Evolutionary conservation across 2,797 vertebrate genomes (phyloP).

Genomic region (Sciaenops ocellatus): DNA sequence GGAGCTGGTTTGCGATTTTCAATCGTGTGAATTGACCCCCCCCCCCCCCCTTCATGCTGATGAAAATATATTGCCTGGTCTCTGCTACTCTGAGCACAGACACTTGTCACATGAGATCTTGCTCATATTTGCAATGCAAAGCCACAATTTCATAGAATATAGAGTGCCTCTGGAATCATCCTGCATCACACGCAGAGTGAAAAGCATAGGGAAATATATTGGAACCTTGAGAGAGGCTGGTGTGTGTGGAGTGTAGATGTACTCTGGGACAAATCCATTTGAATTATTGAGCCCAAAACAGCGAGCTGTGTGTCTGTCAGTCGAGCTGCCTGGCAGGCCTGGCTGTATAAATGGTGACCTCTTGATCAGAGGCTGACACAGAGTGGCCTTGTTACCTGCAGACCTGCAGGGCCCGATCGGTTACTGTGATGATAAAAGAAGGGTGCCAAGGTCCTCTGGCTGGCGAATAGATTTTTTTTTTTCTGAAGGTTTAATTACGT

Average conservation of each 20-base stretch:
- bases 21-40: slow-evolving; percentile 47
- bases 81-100: slow-evolving; percentile 52
- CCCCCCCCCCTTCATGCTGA: slow-evolving; percentile 57
- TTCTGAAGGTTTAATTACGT: slow-evolving; percentile 10
- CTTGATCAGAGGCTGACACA: slow-evolving; percentile 50
- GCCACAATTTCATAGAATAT: slow-evolving; percentile 55
- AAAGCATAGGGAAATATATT: slow-evolving; percentile 57
- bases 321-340: slow-evolving; percentile 42
- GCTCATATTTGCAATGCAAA: slow-evolving; percentile 73
- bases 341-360: slow-evolving; percentile 40
- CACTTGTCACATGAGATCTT: slow-evolving; percentile 72
- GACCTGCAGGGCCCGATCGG: slow-evolving; percentile 52
- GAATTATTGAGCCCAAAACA: slow-evolving; percentile 64
- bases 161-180: slow-evolving; percentile 55
- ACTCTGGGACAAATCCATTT: slow-evolving; percentile 44
- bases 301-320: slow-evolving; percentile 36
- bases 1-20: slow-evolving; percentile 38
- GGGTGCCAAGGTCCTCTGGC: slow-evolving; percentile 23
- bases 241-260: slow-evolving; percentile 17
- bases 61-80: slow-evolving; percentile 75
- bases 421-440: slow-evolving; percentile 54
- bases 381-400: slow-evolving; percentile 58
- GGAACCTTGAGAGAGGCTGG: slow-evolving; percentile 25
- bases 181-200: slow-evolving; percentile 4
- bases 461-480: slow-evolving; percentile 37